Evolutionary conservation across 2,888 invertebrate species (phyloP).

Genomic region (Amiota mariae): DNA sequence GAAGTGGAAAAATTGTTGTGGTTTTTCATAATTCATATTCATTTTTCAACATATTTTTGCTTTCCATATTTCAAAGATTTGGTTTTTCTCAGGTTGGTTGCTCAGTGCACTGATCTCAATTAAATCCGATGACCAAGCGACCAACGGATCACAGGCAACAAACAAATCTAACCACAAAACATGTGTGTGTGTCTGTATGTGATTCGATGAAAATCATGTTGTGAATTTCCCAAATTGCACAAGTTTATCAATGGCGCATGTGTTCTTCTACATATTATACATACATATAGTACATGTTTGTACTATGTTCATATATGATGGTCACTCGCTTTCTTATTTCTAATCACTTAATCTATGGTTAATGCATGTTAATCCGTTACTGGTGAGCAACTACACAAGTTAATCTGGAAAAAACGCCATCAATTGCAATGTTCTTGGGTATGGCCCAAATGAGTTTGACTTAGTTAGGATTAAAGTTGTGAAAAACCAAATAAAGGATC

Average conservation of each 20-base stretch:
- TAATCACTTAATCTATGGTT: conserved; percentile 48
- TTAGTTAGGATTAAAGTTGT: conserved; percentile 43
- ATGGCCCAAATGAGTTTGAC: conserved; percentile 48
- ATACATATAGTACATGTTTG: too few species aligned
- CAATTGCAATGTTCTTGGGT: conserved; percentile 57
- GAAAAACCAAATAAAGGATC: conserved; percentile 14
- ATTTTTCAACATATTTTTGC: neutral
- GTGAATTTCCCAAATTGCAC: conserved; percentile 65
- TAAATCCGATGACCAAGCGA: conserved; percentile 49
- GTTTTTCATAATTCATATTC: conserved; percentile 7
- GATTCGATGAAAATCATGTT: conserved; percentile 55
- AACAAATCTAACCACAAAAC: too few species aligned
- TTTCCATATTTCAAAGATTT: conserved; percentile 3
- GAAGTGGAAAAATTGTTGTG: neutral
- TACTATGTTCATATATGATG: too few species aligned
- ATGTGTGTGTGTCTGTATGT: too few species aligned
- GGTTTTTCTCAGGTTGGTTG: conserved; percentile 59
- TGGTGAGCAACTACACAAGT: conserved; percentile 50
- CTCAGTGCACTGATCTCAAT: conserved; percentile 57
- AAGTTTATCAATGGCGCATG: conserved; percentile 50
- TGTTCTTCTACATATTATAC: neutral
- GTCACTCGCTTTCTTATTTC: too few species aligned
- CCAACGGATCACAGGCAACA: neutral
- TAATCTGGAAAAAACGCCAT: conserved; percentile 64
- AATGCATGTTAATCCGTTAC: conserved; percentile 57